Evolutionary conservation across 2,113 vertebrate genomes (phyloP), one percentile per base, ranked within the genome.

Genomic region (Centropus bengalensis): DNA sequence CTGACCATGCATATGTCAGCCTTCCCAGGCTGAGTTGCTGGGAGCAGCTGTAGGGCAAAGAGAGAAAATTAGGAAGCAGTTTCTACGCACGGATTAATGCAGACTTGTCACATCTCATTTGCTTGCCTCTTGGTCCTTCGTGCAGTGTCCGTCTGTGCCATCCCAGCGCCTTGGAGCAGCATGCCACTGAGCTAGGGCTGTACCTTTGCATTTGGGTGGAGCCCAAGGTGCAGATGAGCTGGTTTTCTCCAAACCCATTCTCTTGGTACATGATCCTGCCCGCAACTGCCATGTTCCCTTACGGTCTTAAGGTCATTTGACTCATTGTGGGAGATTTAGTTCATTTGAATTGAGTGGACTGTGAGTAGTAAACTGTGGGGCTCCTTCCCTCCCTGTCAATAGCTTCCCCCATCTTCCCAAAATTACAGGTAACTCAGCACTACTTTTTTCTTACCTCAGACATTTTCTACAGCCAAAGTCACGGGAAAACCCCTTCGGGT

Each of bases 191-290:
- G 24, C 24, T 47, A 47, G 47, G 47, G 20, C 47, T 47, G 33
- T 44, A 24, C 26, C 40, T 0, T 0, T 67, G 52, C 38, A 28
- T 75, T 88, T 3, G 2, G 64, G 79, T 0, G 3, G n/a, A 33
- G 10, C n/a, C 23, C 40, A 56, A 44, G 60, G 28, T 32, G 67
- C 60, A 75, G 18, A 28, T 0, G 2, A 60, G 9, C 21, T 0
- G 1, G 28, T 38, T 33, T 67, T 86, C 60, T 66, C 62, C 45
- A 88, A 78, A 54, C 16, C 2, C 2, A 0, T 12, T 1, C 0
- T 38, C 13, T 32, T 71, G 69, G 47, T 26, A 24, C 0, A 0
- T 55, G n/a, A 16, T 79, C n/a, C 70, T 8, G 1, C 1, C 0
- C 33, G 32, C 28, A 51, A 26, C 47, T 74, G 33, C 64, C 59